Evolutionary conservation across 2,113 vertebrate genomes (phyloP).

Genomic region (Panthera uncia): DNA sequence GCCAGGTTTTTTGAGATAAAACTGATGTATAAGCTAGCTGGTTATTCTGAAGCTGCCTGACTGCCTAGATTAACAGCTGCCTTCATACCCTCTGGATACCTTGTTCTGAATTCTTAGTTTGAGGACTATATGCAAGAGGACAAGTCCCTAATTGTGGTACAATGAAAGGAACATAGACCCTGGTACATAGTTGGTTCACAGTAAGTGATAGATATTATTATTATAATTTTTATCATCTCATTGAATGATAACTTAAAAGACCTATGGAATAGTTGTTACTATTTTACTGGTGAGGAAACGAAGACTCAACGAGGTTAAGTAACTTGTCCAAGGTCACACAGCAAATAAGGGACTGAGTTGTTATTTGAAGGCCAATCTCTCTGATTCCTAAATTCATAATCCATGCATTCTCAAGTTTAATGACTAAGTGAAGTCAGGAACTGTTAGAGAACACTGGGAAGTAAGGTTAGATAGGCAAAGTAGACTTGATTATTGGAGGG

Average conservation of each 20-base stretch:
- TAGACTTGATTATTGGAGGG: not conserved
- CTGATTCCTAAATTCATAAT: not conserved
- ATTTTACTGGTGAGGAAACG: constrained; percentile 12
- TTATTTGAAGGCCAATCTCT: not conserved
- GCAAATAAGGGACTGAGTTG: not conserved
- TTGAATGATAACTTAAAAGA: not conserved
- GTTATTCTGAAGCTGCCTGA: not conserved
- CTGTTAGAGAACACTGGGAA: not conserved
- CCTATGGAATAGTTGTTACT: not conserved
- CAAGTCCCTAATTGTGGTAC: not conserved
- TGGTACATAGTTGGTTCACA: not conserved
- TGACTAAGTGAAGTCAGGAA: not conserved
- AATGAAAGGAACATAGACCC: not conserved
- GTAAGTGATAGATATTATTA: not conserved
- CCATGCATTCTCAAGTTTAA: constrained; percentile 16
- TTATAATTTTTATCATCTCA: not conserved
- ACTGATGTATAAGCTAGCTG: not conserved
- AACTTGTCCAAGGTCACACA: not conserved
- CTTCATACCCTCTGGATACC: not conserved
- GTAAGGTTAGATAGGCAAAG: not conserved
- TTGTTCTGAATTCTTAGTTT: constrained; percentile 38
- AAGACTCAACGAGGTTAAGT: not conserved
- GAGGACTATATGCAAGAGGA: not conserved
- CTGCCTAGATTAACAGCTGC: not conserved
- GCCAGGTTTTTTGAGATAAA: not conserved